These are phyloP conservation scores for Anguilla rostrata DNA, from an alignment of 2,113 vertebrate species.

Conservation along the genomic window DNA sequence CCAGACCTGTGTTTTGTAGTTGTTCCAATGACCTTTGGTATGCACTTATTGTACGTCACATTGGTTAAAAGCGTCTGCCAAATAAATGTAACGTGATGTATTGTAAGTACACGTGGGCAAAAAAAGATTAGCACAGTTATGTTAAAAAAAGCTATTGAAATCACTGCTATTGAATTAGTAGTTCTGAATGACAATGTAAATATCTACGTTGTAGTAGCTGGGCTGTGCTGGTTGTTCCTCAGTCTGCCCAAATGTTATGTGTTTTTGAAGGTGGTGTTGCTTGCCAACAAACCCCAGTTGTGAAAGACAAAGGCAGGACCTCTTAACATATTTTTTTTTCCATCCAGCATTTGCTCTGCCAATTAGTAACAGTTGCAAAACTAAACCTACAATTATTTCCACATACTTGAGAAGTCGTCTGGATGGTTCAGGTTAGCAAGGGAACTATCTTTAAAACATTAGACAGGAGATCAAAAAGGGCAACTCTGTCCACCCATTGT, in stretches of 20 bases:
- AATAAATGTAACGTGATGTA: too few species aligned
- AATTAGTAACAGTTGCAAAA: background rate
- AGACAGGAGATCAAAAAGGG: background rate
- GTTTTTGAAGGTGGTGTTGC: background rate
- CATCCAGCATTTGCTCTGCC: background rate
- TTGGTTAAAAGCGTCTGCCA: too few species aligned
- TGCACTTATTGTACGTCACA: too few species aligned
- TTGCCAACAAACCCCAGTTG: background rate
- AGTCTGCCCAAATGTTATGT: background rate
- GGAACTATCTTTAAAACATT: background rate
- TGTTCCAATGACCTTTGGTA: too few species aligned
- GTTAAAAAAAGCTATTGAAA: background rate
- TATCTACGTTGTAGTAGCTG: background rate
- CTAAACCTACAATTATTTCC: background rate
- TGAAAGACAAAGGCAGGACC: background rate
- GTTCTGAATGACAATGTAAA: background rate
- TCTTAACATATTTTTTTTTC: background rate
- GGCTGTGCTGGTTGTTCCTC: background rate
- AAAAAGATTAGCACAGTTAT: background rate
- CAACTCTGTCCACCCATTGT: background rate
- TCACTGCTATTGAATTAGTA: background rate
- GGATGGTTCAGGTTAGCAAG: background rate
- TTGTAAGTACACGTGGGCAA: too few species aligned
- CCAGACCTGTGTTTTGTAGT: too few species aligned
- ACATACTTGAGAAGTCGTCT: background rate